A percentile compares a stretch with the other conserved stretches of the same genome.
Conservation (phyloP, 2,888 invertebrate species). For the Thysanoteuthis rhombus region DNA sequence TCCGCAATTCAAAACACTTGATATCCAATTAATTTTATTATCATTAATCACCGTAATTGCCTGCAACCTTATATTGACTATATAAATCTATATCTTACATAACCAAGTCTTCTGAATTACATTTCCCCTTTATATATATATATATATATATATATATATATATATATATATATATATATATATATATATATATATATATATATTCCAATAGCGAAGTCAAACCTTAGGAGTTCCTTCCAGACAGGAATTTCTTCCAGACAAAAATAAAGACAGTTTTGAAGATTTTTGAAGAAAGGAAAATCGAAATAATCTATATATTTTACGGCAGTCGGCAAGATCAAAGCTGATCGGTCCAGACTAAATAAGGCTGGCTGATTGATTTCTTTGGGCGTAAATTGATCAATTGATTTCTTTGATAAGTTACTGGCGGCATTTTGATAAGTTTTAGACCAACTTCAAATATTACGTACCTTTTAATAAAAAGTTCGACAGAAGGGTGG, state of each 20-base stretch:
- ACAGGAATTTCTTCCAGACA: background rate
- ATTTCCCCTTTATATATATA: too few relatives aligned
- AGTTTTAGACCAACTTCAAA: background rate
- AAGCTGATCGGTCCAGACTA: background rate
- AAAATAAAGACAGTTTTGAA: too few relatives aligned
- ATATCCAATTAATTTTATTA: too few relatives aligned
- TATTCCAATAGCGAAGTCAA: background rate
- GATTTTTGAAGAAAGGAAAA: too few relatives aligned
- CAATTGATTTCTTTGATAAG: background rate
- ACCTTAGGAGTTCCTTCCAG: background rate
- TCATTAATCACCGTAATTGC: too few relatives aligned
- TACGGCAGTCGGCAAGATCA: background rate
- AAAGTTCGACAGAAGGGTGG: background rate
- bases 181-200: too few relatives aligned
- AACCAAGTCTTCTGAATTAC: too few relatives aligned
- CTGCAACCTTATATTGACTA: too few relatives aligned
- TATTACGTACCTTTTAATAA: background rate
- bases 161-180: too few relatives aligned
- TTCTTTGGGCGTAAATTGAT: background rate
- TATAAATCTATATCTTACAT: too few relatives aligned
- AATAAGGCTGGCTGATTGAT: background rate
- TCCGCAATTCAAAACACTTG: too few relatives aligned
- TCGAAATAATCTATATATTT: background rate
- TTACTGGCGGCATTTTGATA: background rate
- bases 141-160: too few relatives aligned